Evolutionary conservation across 2,888 invertebrate genomes (phyloP), one percentile per base, ranked within the genome.

Genomic region (Acrobasis consociella): DNA sequence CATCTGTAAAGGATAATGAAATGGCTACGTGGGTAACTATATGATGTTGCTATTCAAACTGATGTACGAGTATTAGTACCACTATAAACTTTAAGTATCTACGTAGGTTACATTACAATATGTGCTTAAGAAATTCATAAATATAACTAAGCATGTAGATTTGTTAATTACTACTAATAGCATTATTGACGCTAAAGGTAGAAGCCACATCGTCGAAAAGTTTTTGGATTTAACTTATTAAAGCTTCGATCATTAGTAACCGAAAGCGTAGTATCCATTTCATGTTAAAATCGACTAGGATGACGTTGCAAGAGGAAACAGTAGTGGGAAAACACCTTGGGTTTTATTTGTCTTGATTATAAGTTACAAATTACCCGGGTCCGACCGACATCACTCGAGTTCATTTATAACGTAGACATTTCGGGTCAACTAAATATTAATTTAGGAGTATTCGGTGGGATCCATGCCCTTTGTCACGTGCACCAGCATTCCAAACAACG

Each of bases 401-500:
- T 31, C 5, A 31, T 31, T 31, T 22, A 52, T 31, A 13, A 10
- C 22, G 52, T 31, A 31, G 52, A 38, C 37, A 11, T 52, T 52
- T 52, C 31, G 22, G 16, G 52, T 58, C 17, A 58, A 37, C 49
- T 37, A 31, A 49, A 42, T 55, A 46, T 56, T 56, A 53, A 62
- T 62, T 56, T 49, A 38, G 62, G 22, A 50, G 50, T 31, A 10
- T 53, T 53, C 38, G 46, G 46, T 46, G 46, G 46, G 46, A 52
- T 56, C 64, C 61, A 59, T 61, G 64, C 66, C 66, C 67, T 65
- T 64, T 42, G 51, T 60, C 38, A 42, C 38, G 67, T 65, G 60
- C 65, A 67, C 66, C 56, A 16, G 66, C 67, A 72, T 72, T 72
- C 71, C 67, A 49, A 62, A 58, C 64, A 70, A 68, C 67, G 64